phyloP scores from a whole-genome alignment of 2,797 vertebrate species.

The Eulemur rubriventer region DNA sequence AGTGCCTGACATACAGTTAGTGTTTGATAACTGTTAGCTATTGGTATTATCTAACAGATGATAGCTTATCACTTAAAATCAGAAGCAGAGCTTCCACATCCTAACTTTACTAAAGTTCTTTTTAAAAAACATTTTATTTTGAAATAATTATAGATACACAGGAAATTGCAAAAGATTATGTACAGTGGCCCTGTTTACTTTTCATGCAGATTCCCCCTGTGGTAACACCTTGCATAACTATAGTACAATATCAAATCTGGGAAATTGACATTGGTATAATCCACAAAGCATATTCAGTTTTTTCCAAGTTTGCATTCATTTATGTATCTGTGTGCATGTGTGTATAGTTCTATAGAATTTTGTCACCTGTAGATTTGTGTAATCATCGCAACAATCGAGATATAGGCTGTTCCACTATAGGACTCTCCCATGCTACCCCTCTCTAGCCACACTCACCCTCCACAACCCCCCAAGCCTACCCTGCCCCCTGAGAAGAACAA shows the following conservation, averaged over 20 bases:
- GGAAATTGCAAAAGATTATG: background rate
- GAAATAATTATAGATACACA: background rate
- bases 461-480: background rate
- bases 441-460: background rate
- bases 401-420: background rate
- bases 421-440: background rate
- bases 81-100: background rate
- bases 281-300: background rate
- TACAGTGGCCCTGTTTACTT: background rate
- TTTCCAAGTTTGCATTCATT: background rate
- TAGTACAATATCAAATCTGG: background rate
- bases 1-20: background rate
- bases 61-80: background rate
- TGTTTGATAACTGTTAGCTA: background rate
- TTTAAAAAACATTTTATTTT: background rate
- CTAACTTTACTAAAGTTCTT: background rate
- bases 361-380: background rate
- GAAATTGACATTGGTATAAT: background rate
- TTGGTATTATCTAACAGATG: background rate
- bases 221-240: background rate
- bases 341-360: background rate
- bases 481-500: background rate
- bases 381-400: background rate
- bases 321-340: background rate
- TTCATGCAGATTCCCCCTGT: background rate